Conservation (phyloP, 2,797 vertebrate genomes). For the Eremophila alpestris region DNA sequence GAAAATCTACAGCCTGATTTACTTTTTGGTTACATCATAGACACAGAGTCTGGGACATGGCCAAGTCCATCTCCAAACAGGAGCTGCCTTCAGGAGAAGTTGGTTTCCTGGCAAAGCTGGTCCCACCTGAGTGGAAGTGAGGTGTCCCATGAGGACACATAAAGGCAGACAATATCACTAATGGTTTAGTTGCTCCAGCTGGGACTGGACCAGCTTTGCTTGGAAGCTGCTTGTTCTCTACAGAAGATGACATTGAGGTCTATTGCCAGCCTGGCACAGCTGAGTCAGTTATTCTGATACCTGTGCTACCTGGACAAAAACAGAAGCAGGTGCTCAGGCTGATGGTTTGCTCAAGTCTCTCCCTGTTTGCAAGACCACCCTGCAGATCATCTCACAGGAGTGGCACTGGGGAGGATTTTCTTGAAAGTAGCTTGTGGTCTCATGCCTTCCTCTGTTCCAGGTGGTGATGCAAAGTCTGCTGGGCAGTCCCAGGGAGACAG, state of each 20-base stretch:
- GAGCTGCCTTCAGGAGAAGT: neutral
- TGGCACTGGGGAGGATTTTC: neutral
- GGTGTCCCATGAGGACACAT: neutral
- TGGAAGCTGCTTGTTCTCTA: neutral
- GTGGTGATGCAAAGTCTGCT: constrained; percentile 66
- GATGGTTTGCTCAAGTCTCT: neutral
- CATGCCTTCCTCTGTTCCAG: constrained; percentile 9
- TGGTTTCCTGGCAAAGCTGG: neutral
- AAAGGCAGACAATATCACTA: neutral
- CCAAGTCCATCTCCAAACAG: neutral
- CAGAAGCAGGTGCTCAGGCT: neutral
- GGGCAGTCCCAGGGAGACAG: constrained; percentile 81
- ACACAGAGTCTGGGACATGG: neutral
- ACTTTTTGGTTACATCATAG: neutral
- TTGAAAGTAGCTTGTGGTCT: neutral
- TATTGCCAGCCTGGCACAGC: neutral
- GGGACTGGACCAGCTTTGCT: neutral
- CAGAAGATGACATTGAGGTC: neutral
- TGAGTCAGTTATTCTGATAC: neutral
- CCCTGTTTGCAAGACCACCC: neutral
- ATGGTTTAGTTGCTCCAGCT: neutral
- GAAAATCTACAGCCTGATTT: neutral
- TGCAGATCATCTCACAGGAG: neutral
- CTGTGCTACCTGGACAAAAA: neutral
- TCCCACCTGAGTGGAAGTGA: neutral